Evolutionary conservation across 2,113 vertebrate genomes (phyloP), one percentile per base, ranked within the genome.

Genomic region (Hippocampus abdominalis): DNA sequence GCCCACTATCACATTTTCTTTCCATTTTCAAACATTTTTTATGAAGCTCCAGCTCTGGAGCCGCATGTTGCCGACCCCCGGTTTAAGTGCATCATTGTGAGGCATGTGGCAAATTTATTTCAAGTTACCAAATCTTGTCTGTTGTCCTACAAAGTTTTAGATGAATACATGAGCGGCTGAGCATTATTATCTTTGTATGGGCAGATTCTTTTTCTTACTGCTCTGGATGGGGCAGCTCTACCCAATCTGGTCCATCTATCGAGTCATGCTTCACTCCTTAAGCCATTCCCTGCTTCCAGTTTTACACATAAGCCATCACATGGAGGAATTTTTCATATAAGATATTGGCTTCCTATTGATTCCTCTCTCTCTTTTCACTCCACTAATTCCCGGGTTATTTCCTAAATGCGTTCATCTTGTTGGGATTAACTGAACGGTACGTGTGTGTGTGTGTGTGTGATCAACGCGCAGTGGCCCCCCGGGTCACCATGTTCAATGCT

Each of bases 331-430:
- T 91, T 90, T 90, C 85, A 91, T 91, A 86, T 81, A 88, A 88
- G 83, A 84, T 88, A 88, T 89, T 89, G 88, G 88, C 75, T 88
- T 65, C 60, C 66, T 90, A 92, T 92, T 90, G 91, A 92, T 92
- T 79, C 80, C 44, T 48, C 64, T 69, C 64, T 72, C 79, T 68
- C 77, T 71, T 69, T 79, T 88, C 86, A 86, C 86, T 89, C 81
- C 83, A 88, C 84, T 87, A 88, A 92, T 90, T 90, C 88, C 82
- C 76, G 82, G 84, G 89, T 90, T 90, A 89, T 93, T 91, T 91
- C 86, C 87, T 89, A 89, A 91, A 86, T 90, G 89, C 89, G 86
- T 87, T 71, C 57, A 29, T 75, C 83, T 85, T 77, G 76, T 76
- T 81, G 82, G 79, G 77, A 87, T 87, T 87, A 90, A 87, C 80